phyloP scores from a whole-genome alignment of 2,888 invertebrate genomes.

The Stegana nigrithorax region DNA sequence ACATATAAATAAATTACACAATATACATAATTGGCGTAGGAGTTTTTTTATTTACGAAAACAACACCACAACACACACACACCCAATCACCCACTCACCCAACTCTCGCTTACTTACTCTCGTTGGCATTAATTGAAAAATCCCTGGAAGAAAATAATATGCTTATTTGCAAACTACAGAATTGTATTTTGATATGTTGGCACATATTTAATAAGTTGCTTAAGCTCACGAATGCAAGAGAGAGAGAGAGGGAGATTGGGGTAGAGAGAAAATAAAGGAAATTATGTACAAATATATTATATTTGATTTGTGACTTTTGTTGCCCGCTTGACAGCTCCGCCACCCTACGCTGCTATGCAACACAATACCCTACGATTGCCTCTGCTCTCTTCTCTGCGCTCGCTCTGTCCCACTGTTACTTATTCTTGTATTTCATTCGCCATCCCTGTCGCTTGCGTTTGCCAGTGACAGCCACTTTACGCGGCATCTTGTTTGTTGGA shows the following conservation, averaged over 20 bases:
- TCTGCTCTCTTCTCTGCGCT: neutral
- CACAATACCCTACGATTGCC: neutral
- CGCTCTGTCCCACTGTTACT: neutral
- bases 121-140: no score
- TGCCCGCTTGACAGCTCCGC: neutral
- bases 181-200: no score
- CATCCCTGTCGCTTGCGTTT: conserved; percentile 49
- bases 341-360: neutral
- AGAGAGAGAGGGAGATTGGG: no score
- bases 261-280: no score
- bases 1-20: neutral
- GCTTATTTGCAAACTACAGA: no score
- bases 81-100: no score
- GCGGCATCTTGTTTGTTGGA: conserved; percentile 15
- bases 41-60: neutral
- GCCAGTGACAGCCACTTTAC: conserved; percentile 31
- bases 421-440: neutral
- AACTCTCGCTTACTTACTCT: no score
- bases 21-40: neutral
- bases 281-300: neutral
- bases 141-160: no score
- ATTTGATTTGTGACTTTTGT: conserved; percentile 16
- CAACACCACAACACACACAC: no score
- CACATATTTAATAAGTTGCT: no score
- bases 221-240: no score